These are phyloP conservation scores for Dryocosmus kuriphilus DNA, from an alignment of 2,888 invertebrate genomes.

Conservation along the genomic window DNA sequence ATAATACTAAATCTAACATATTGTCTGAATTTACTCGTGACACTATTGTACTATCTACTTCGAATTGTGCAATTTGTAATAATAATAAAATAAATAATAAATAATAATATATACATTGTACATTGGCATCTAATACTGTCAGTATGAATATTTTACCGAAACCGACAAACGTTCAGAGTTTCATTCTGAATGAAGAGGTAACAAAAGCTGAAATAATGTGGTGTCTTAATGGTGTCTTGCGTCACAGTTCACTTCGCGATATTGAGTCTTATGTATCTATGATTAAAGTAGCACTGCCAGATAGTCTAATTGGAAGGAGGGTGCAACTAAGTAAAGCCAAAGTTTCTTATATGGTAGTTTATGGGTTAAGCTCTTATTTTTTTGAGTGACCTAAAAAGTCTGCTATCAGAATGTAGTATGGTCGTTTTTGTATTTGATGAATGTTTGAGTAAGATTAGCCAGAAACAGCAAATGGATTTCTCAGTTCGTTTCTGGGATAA, in stretches of 20 bases:
- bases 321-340: no score
- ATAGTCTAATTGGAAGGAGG: constrained; percentile 43
- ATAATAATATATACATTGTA: not conserved
- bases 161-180: constrained; percentile 4
- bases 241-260: no score
- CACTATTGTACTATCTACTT: no score
- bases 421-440: constrained; percentile 55
- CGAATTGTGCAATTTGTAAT: no score
- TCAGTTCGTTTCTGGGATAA: constrained; percentile 58
- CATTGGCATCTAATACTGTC: not conserved
- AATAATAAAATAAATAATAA: no score
- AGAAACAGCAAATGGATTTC: constrained; percentile 61
- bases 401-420: constrained; percentile 3
- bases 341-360: no score
- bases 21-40: no score
- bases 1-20: no score
- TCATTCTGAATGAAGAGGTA: no score
- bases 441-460: constrained; percentile 54
- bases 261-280: constrained; percentile 40
- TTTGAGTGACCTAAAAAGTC: constrained; percentile 6
- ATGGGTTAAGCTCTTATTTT: no score
- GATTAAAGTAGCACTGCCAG: constrained; percentile 47
- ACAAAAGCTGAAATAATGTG: no score
- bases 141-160: constrained; percentile 12
- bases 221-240: no score